A percentile compares a stretch with the other conserved stretches of the same genome.
Conservation (phyloP, 2,888 invertebrate genomes). For the Lottia scabra region DNA sequence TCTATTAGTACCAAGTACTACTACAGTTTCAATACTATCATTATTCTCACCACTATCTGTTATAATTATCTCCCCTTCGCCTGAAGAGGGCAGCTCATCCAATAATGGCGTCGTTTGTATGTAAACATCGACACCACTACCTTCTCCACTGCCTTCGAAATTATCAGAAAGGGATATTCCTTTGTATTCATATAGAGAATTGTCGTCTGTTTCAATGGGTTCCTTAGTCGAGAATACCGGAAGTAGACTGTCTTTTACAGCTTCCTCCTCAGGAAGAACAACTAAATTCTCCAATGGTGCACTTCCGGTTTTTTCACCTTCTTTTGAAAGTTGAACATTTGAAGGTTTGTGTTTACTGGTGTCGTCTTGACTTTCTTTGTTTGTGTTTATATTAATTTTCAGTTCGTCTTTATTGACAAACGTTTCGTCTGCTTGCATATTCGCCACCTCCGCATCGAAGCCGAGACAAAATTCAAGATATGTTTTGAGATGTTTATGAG, state of each 20-base stretch:
- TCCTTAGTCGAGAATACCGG: neutral
- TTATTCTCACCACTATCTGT: neutral
- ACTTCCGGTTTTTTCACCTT: neutral
- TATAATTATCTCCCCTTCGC: conserved; percentile 7
- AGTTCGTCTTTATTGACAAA: conserved; percentile 1
- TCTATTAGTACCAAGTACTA: neutral
- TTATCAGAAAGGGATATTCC: neutral
- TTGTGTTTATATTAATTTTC: neutral
- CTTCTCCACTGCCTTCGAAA: conserved; percentile 6
- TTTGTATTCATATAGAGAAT: neutral
- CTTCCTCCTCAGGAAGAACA: neutral
- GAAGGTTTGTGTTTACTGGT: neutral
- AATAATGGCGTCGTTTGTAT: neutral
- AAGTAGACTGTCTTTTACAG: neutral
- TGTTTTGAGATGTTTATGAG: neutral
- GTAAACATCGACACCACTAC: neutral
- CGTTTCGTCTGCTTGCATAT: neutral
- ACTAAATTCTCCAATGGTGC: neutral
- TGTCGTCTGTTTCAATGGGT: neutral
- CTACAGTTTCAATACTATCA: neutral
- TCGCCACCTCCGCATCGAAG: neutral
- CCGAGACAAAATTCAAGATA: conserved; percentile 7
- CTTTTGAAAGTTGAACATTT: neutral
- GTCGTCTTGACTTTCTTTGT: neutral
- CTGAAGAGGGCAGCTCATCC: conserved; percentile 10